Percentiles rank a stretch among this genome's conserved stretches.
These are phyloP conservation scores for Calameuta filiformis DNA, from an alignment of 2,888 invertebrate species.

Conservation along the genomic window DNA sequence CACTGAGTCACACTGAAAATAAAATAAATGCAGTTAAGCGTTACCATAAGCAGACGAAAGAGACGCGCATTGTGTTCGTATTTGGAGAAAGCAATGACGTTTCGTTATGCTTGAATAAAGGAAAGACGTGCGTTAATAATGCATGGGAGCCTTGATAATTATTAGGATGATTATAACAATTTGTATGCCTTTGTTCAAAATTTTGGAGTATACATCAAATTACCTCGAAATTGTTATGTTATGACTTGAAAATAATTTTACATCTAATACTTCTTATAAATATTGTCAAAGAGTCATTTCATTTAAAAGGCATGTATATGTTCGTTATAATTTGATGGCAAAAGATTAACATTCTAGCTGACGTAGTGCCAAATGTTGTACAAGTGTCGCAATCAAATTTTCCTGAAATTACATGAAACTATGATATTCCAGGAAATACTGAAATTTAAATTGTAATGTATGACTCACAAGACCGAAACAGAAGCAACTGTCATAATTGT, in stretches of 20 bases:
- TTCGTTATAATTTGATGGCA: too few species aligned
- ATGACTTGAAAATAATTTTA: neutral
- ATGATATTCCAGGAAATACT: neutral
- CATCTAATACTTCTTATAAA: neutral
- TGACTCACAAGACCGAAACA: neutral
- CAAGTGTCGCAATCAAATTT: neutral
- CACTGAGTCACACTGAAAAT: constrained; percentile 92
- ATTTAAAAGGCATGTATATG: neutral
- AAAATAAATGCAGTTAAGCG: constrained; percentile 48
- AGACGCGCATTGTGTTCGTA: constrained; percentile 2
- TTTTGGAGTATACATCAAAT: neutral
- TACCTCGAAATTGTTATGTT: neutral
- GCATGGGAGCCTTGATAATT: neutral
- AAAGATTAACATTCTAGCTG: too few species aligned
- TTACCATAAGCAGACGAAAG: neutral
- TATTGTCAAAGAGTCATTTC: neutral
- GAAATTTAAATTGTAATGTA: neutral
- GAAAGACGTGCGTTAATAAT: neutral
- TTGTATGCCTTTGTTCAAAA: neutral
- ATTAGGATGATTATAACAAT: neutral
- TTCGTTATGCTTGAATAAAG: neutral
- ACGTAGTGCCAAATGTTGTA: too few species aligned
- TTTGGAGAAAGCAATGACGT: constrained; percentile 8
- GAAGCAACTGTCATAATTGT: neutral
- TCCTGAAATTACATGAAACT: neutral